Conservation (phyloP, 2,888 invertebrate genomes). For the Cantharis rufa region DNA sequence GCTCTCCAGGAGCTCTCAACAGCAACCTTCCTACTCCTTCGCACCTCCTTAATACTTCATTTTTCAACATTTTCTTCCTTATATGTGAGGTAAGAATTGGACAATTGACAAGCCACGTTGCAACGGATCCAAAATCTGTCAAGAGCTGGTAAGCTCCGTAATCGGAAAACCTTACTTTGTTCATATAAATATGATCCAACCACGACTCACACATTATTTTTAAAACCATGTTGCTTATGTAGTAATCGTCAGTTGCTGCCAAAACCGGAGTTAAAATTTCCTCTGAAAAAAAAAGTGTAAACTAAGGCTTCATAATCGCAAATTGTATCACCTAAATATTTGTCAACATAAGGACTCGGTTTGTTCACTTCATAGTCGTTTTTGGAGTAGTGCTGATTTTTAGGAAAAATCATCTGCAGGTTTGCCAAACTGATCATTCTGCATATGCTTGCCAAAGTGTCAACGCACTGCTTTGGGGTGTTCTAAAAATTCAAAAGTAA, state of each 20-base stretch:
- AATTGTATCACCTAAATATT: constrained; percentile 59
- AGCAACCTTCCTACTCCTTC: constrained; percentile 84
- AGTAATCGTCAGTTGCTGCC: constrained; percentile 72
- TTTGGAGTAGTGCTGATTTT: constrained; percentile 67
- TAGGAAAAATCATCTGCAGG: constrained; percentile 81
- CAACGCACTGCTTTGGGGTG: constrained; percentile 71
- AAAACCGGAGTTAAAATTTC: constrained; percentile 78
- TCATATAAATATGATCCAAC: constrained; percentile 83
- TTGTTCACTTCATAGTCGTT: constrained; percentile 51
- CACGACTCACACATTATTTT: constrained; percentile 85
- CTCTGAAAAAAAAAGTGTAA: constrained; percentile 58
- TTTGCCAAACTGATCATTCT: constrained; percentile 78
- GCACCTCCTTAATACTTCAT: constrained; percentile 73
- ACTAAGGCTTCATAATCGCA: constrained; percentile 54
- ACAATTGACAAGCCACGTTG: constrained; percentile 74
- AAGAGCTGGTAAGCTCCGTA: constrained; percentile 79
- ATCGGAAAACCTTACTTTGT: constrained; percentile 79
- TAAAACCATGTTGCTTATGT: constrained; percentile 76
- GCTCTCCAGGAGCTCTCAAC: constrained; percentile 79
- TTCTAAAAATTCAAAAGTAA: constrained; percentile 59
- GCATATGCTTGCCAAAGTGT: constrained; percentile 74
- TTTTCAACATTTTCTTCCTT: constrained; percentile 63
- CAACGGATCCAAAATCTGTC: constrained; percentile 80
- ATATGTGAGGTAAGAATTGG: constrained; percentile 60
- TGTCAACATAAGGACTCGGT: constrained; percentile 70